These are phyloP conservation scores for Polypedilum pembai DNA, from an alignment of 1,140 invertebrate species.

Conservation along the genomic window DNA sequence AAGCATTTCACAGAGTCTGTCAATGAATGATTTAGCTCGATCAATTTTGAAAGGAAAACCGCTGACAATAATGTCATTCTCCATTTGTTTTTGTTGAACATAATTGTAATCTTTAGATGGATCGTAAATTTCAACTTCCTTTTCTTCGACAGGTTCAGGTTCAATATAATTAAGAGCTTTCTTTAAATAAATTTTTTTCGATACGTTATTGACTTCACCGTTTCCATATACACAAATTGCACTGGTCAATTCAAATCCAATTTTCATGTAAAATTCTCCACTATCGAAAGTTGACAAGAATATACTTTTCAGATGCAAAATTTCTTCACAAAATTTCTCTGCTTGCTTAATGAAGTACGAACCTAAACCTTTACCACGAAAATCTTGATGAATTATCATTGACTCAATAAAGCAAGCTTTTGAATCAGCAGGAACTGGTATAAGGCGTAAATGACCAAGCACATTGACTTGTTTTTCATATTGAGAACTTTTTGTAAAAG, in stretches of 20 bases:
- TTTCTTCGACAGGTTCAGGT: background rate
- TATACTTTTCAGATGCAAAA: conserved; percentile 52
- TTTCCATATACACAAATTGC: conserved; percentile 15
- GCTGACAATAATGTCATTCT: background rate
- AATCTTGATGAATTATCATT: conserved; percentile 60
- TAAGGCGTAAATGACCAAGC: conserved; percentile 68
- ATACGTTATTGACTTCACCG: background rate
- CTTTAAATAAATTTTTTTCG: conserved; percentile 15
- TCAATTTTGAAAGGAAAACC: conserved; percentile 21
- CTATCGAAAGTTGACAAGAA: conserved; percentile 70
- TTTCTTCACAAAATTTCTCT: conserved; percentile 58
- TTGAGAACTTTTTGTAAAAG: background rate
- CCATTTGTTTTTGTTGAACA: background rate
- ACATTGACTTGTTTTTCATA: conserved; percentile 37
- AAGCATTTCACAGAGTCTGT: background rate
- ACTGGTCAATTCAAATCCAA: conserved; percentile 47
- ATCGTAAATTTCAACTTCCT: background rate
- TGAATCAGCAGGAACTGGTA: conserved; percentile 53
- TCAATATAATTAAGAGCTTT: background rate
- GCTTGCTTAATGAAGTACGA: conserved; percentile 58
- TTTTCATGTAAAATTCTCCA: conserved; percentile 66
- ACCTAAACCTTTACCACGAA: conserved; percentile 63
- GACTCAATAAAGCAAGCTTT: conserved; percentile 67
- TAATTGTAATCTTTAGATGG: conserved; percentile 1
- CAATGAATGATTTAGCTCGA: background rate